A percentile compares a stretch with the other conserved stretches of the same genome.
Conservation (phyloP, 2,797 vertebrate species). For the Paratrypauchen microcephalus region DNA sequence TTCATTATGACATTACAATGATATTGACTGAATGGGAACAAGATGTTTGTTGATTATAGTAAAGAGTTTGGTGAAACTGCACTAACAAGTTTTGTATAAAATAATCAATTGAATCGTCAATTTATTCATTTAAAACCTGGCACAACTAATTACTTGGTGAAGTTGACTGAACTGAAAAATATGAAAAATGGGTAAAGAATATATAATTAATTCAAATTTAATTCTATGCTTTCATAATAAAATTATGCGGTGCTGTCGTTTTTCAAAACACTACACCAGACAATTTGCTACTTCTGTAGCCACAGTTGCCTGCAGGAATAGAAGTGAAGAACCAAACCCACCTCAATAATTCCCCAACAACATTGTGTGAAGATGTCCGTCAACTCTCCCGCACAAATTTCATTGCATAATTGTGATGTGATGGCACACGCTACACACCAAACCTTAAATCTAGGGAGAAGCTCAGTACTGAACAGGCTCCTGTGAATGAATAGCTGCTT, state of each 20-base stretch:
- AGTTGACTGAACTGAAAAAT: not conserved
- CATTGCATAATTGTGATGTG: constrained; percentile 25
- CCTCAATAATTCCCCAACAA: not conserved
- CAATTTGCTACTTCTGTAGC: no score
- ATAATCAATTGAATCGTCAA: no score
- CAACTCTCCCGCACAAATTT: constrained; percentile 26
- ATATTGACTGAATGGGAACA: not conserved
- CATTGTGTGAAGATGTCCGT: not conserved
- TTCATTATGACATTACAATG: not conserved
- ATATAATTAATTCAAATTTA: no score
- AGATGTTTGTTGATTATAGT: not conserved
- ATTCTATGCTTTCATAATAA: no score
- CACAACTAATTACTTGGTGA: not conserved
- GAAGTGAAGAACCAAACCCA: not conserved
- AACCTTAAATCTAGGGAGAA: constrained; percentile 22
- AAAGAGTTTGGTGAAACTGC: not conserved
- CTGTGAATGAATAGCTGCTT: constrained; percentile 61
- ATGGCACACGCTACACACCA: constrained; percentile 14
- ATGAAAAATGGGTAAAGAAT: no score
- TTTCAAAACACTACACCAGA: no score
- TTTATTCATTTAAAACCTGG: no score
- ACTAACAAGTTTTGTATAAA: not conserved
- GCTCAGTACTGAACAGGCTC: constrained; percentile 43
- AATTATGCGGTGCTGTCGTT: no score
- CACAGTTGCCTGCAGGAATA: no score